Evolutionary conservation across 2,113 vertebrate species (phyloP).

Genomic region (Muntiacus reevesi): DNA sequence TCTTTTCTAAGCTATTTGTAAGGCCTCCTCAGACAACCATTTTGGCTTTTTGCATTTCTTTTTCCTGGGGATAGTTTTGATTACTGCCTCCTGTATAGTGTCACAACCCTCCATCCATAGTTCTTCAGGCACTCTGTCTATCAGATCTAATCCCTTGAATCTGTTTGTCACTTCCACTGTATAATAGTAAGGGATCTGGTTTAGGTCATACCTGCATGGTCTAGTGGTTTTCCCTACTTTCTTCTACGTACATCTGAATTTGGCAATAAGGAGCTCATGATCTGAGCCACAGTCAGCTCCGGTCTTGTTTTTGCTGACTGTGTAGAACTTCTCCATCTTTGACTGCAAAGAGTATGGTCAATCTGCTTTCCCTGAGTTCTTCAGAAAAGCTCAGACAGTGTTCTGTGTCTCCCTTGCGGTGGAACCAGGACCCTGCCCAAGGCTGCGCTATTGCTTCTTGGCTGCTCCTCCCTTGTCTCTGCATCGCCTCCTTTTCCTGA

Average conservation of each 20-base stretch:
- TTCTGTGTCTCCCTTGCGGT: background rate
- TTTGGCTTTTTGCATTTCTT: background rate
- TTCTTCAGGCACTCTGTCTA: background rate
- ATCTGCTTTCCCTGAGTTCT: background rate
- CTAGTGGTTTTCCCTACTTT: background rate
- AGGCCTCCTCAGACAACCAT: background rate
- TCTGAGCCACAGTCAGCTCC: background rate
- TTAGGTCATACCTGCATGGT: background rate
- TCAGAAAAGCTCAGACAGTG: background rate
- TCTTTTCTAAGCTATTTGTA: background rate
- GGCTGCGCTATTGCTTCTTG: background rate
- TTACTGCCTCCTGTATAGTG: background rate
- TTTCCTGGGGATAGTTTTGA: background rate
- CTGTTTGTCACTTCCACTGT: background rate
- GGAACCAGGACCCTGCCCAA: background rate
- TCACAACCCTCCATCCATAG: background rate
- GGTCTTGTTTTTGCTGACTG: background rate
- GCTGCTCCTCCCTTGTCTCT: background rate
- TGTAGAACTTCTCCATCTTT: background rate
- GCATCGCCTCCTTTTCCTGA: background rate
- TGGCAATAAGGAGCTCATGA: background rate
- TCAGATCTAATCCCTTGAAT: background rate
- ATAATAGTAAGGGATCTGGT: background rate
- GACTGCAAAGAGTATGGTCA: background rate
- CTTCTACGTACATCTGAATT: background rate